A percentile compares a stretch with the other conserved stretches of the same genome.
Conservation (phyloP, 1,140 invertebrate genomes). For the Episyrphus balteatus region DNA sequence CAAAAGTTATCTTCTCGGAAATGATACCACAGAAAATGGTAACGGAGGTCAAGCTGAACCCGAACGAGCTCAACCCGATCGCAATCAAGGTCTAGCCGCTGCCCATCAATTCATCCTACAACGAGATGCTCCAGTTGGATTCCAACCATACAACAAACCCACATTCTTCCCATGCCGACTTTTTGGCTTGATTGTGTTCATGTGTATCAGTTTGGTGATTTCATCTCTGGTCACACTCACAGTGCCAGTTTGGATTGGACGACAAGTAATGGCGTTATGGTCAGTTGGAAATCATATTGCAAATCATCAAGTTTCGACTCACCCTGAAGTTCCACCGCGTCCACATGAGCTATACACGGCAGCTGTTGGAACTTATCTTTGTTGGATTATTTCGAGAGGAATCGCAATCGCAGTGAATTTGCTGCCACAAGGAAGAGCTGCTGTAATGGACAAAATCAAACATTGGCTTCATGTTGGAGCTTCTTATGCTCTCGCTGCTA, state of each 20-base stretch:
- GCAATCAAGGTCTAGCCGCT: constrained; percentile 54
- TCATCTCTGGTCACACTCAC: constrained; percentile 45
- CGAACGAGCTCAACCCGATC: constrained; percentile 28
- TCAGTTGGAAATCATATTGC: constrained; percentile 43
- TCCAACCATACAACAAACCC: constrained; percentile 80
- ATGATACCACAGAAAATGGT: constrained; percentile 29
- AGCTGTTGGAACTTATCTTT: constrained; percentile 77
- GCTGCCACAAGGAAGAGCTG: constrained; percentile 75
- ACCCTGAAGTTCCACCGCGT: constrained; percentile 47
- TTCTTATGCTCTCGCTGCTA: constrained; percentile 56
- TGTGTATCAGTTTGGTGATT: constrained; percentile 75
- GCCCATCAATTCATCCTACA: constrained; percentile 70
- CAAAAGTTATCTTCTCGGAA: constrained; percentile 78
- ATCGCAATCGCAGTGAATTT: constrained; percentile 70
- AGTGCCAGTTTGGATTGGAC: constrained; percentile 77
- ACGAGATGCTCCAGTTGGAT: constrained; percentile 63
- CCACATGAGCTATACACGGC: constrained; percentile 95
- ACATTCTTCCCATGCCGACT: constrained; percentile 71
- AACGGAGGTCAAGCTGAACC: constrained; percentile 34
- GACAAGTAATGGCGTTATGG: constrained; percentile 79
- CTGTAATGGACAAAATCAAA: constrained; percentile 59
- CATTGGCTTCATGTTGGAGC: constrained; percentile 59
- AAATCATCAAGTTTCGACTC: constrained; percentile 8
- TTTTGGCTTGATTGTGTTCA: constrained; percentile 60
- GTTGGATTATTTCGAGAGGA: constrained; percentile 74